phyloP scores from a whole-genome alignment of 2,888 invertebrate genomes.

The Tricholauxania praeusta region DNA sequence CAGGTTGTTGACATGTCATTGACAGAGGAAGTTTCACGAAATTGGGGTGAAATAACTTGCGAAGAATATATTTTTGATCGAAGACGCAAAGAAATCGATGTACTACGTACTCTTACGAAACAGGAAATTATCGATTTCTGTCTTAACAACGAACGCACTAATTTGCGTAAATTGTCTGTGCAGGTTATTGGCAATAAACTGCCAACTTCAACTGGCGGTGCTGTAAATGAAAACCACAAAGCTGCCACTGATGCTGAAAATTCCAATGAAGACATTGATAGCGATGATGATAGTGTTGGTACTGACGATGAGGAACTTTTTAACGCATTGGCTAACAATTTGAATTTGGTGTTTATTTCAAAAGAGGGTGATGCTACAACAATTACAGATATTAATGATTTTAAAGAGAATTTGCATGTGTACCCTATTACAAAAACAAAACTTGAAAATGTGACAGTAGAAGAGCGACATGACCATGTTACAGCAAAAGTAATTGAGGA shows the following conservation, averaged over 20 bases:
- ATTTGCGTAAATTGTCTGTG: conserved; percentile 63
- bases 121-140: conserved; percentile 62
- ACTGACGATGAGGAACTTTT: conserved; percentile 52
- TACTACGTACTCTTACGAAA: conserved; percentile 57
- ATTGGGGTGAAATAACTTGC: conserved; percentile 84
- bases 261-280: conserved; percentile 11
- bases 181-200: conserved; percentile 61
- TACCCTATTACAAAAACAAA: conserved; percentile 58
- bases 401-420: conserved; percentile 59
- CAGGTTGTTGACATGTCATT: conserved; percentile 81
- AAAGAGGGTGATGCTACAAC: conserved; percentile 56
- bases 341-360: conserved; percentile 56
- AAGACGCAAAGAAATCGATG: conserved; percentile 74
- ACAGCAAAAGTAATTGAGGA: conserved; percentile 52
- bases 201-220: background rate
- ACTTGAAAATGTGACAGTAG: conserved; percentile 43
- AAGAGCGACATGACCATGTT: conserved; percentile 29
- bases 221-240: conserved; percentile 7
- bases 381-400: conserved; percentile 59
- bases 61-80: conserved; percentile 84
- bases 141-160: conserved; percentile 58
- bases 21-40: conserved; percentile 79
- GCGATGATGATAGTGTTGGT: conserved; percentile 36
- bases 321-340: conserved; percentile 54
- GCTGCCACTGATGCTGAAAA: conserved; percentile 35